Conservation (phyloP, 2,797 vertebrate genomes). For the Sternotherus odoratus region DNA sequence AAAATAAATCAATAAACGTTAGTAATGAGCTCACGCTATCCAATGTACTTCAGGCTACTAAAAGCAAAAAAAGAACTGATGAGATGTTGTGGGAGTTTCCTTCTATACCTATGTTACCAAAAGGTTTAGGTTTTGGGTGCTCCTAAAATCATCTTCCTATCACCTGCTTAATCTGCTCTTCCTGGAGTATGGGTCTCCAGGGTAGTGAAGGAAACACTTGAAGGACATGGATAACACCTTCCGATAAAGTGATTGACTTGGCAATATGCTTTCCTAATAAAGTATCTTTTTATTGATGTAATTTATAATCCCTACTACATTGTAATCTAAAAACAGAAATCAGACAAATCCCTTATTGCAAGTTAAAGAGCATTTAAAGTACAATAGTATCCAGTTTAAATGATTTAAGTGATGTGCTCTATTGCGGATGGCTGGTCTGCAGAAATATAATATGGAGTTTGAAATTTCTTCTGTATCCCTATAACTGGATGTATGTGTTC, state of each 20-base stretch:
- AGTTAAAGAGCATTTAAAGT: too few species aligned
- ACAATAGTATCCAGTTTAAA: too few species aligned
- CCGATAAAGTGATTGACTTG: neutral
- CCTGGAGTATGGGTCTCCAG: neutral
- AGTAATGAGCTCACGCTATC: neutral
- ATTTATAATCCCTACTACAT: neutral
- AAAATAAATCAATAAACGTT: neutral
- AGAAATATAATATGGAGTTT: neutral
- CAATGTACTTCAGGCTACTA: neutral
- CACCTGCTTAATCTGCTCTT: neutral
- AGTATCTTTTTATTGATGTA: neutral
- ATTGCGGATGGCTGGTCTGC: neutral
- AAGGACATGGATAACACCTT: neutral
- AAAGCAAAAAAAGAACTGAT: neutral
- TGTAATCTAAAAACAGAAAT: too few species aligned
- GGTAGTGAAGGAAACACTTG: neutral
- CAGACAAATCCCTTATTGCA: too few species aligned
- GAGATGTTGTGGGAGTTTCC: neutral
- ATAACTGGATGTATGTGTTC: neutral
- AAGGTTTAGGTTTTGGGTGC: neutral
- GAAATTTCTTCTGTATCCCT: neutral
- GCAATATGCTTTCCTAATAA: neutral
- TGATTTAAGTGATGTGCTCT: neutral
- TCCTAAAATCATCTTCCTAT: neutral
- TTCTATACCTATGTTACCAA: neutral